These are phyloP conservation scores for Lathamus discolor DNA, from an alignment of 2,113 vertebrate genomes.

Conservation along the genomic window DNA sequence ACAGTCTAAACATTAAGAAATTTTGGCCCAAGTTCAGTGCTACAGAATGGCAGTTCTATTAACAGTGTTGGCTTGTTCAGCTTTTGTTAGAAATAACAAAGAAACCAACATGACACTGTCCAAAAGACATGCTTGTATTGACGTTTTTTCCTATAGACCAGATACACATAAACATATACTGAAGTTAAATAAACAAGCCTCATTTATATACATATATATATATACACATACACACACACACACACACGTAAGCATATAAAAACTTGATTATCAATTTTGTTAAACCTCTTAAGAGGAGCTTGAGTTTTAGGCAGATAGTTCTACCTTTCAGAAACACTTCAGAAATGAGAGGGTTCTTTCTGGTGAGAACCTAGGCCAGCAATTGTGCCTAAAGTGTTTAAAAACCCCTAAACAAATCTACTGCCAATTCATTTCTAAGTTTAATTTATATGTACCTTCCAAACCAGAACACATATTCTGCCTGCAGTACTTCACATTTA, in stretches of 20 bases:
- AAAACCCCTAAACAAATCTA: background rate
- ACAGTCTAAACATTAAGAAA: background rate
- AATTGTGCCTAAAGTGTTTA: background rate
- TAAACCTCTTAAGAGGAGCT: background rate
- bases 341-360: background rate
- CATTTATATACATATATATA: too few relatives aligned
- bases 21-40: background rate
- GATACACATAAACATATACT: too few relatives aligned
- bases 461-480: background rate
- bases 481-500: background rate
- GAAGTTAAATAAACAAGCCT: too few relatives aligned
- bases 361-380: background rate
- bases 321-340: background rate
- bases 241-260: background rate
- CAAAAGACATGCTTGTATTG: background rate
- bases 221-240: too few relatives aligned
- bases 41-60: background rate
- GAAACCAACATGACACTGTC: fast-evolving
- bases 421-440: background rate
- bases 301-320: background rate
- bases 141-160: background rate
- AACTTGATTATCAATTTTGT: background rate
- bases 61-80: background rate
- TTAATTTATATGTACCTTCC: background rate
- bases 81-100: background rate